phyloP scores from a whole-genome alignment of 2,797 vertebrate species.

The Megalops cyprinoides region DNA sequence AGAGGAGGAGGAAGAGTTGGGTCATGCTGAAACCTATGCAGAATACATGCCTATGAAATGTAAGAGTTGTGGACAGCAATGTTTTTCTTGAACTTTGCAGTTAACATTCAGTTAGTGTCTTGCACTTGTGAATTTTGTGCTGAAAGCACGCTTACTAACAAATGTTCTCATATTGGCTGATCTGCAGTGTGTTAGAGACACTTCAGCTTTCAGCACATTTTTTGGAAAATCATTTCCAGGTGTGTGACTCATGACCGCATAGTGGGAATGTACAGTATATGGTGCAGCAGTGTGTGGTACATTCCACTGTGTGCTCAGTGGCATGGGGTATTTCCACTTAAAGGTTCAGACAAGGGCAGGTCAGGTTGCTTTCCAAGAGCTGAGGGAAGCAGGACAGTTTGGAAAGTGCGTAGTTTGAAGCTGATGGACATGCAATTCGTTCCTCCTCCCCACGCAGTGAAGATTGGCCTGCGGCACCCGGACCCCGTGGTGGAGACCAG shows the following conservation, averaged over 20 bases:
- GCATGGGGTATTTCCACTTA: no score
- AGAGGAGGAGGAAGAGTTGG: constrained; percentile 97
- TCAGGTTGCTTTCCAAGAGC: no score
- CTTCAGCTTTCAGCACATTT: constrained; percentile 11
- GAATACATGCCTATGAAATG: constrained; percentile 99
- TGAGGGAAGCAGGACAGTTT: constrained; percentile 26
- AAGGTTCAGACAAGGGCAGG: no score
- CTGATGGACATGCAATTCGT: constrained; percentile 23
- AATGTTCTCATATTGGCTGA: not conserved
- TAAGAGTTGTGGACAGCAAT: constrained; percentile 58
- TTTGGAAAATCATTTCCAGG: constrained; percentile 28
- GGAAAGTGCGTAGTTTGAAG: no score
- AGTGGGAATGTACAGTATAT: no score
- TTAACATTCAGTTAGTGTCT: no score
- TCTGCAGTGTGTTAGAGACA: not conserved
- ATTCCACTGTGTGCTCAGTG: no score
- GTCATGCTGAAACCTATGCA: constrained; percentile 96
- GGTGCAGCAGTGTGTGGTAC: no score
- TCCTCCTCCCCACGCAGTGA: constrained; percentile 72
- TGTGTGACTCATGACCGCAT: no score
- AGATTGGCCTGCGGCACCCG: constrained; percentile 92
- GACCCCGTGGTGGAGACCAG: constrained; percentile 97
- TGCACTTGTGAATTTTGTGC: no score
- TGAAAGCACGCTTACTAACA: no score
- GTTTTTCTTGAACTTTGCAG: no score